A percentile compares a stretch with the other conserved stretches of the same genome.
phyloP scores from a whole-genome alignment of 2,888 invertebrate species.

The Pseudococcus jackbeardsleyi region DNA sequence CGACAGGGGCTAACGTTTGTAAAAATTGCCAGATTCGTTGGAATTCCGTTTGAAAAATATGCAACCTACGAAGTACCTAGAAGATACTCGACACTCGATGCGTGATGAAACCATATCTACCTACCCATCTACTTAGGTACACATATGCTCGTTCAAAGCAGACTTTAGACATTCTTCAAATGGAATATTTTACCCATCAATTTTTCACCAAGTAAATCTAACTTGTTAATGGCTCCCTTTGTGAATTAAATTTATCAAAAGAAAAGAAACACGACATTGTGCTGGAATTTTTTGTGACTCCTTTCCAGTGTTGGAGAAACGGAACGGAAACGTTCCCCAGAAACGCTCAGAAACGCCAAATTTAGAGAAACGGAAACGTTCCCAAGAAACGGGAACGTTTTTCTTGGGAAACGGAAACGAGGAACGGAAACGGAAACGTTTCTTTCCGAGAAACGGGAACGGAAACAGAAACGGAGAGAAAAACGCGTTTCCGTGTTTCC shows the following conservation, averaged over 20 bases:
- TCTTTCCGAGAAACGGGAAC: too few species aligned
- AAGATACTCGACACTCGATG: neutral
- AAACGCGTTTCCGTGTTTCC: too few species aligned
- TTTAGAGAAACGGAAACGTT: too few species aligned
- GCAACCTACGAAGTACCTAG: neutral
- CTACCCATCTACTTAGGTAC: neutral
- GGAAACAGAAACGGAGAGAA: too few species aligned
- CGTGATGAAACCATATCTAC: neutral
- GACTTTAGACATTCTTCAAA: neutral
- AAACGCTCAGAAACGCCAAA: too few species aligned
- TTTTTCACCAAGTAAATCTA: constrained; percentile 16
- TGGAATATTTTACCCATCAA: constrained; percentile 16
- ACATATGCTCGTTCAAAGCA: neutral
- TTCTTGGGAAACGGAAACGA: too few species aligned
- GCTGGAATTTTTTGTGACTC: neutral
- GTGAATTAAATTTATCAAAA: constrained; percentile 18
- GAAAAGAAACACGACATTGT: neutral
- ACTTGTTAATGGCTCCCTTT: constrained; percentile 13
- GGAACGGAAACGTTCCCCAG: too few species aligned
- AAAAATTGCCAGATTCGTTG: neutral
- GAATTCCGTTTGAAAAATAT: neutral
- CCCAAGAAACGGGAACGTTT: too few species aligned
- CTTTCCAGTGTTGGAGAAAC: too few species aligned
- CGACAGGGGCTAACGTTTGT: constrained; percentile 11
- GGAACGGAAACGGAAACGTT: too few species aligned